phyloP scores from a whole-genome alignment of 2,888 invertebrate genomes.

The Drosophila infuscata region DNA sequence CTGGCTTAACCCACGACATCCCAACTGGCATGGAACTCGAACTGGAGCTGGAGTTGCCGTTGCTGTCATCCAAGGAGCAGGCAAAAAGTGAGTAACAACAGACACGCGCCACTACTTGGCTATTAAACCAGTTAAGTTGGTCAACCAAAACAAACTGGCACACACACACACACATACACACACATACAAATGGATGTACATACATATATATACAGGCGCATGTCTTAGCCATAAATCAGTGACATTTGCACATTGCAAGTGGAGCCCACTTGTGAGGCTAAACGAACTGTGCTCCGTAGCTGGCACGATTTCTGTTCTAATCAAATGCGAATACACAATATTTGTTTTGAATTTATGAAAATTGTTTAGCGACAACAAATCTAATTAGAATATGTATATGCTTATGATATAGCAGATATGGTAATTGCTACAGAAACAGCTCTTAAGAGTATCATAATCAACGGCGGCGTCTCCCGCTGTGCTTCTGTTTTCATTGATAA shows the following conservation, averaged over 20 bases:
- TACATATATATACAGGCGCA: not conserved
- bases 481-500: constrained; percentile 60
- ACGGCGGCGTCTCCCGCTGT: constrained; percentile 15
- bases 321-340: constrained; percentile 58
- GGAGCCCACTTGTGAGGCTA: constrained; percentile 30
- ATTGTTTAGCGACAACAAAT: constrained; percentile 58
- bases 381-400: constrained; percentile 59
- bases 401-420: constrained; percentile 7
- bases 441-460: constrained; percentile 36
- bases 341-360: constrained; percentile 69
- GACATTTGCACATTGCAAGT: constrained; percentile 75
- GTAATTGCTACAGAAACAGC: constrained; percentile 1
- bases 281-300: constrained; percentile 22
- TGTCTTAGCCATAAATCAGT: constrained; percentile 72
- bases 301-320: constrained; percentile 35
- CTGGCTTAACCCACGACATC: constrained; percentile 43
- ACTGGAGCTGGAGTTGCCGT: constrained; percentile 45
- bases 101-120: constrained; percentile 43
- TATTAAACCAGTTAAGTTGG: constrained; percentile 77
- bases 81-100: constrained; percentile 63
- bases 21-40: constrained; percentile 29
- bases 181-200: constrained; percentile 11
- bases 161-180: constrained; percentile 25
- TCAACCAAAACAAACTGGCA: constrained; percentile 56
- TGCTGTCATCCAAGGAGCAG: constrained; percentile 64